A percentile compares a stretch with the other conserved stretches of the same genome.
Evolutionary conservation across 2,888 invertebrate species (phyloP).

Genomic region (Zhengitettix transpicula): DNA sequence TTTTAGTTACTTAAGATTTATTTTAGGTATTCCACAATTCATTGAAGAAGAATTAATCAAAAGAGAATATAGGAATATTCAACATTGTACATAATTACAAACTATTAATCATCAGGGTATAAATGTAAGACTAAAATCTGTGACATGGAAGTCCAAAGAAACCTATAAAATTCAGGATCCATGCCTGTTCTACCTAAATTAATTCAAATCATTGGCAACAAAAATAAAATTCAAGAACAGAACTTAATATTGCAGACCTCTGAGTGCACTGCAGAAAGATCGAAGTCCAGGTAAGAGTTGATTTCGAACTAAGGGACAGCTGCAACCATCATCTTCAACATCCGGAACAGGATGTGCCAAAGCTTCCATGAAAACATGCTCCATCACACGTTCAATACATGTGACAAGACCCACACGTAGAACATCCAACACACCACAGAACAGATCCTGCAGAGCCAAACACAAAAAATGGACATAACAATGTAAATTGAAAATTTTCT

Average conservation of each 20-base stretch:
- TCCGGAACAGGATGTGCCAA: slow-evolving; percentile 64
- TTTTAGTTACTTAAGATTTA: too few relatives aligned
- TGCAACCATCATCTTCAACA: slow-evolving; percentile 55
- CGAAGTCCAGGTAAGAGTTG: slow-evolving; percentile 65
- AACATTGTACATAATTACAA: too few relatives aligned
- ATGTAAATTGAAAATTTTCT: too few relatives aligned
- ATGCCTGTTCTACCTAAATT: not conserved
- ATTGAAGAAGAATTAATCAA: too few relatives aligned
- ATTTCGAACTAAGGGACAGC: slow-evolving; percentile 66
- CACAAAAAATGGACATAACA: too few relatives aligned
- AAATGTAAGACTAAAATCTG: too few relatives aligned
- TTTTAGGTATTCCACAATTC: too few relatives aligned
- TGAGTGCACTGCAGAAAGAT: slow-evolving; percentile 81
- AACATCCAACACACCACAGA: slow-evolving; percentile 64
- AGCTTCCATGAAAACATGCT: slow-evolving; percentile 81
- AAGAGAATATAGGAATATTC: too few relatives aligned
- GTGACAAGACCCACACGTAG: slow-evolving; percentile 65
- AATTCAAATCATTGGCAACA: not conserved
- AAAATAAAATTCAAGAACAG: not conserved
- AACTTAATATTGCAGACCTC: slow-evolving; percentile 32
- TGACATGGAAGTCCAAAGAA: too few relatives aligned
- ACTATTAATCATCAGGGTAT: too few relatives aligned
- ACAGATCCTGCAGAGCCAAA: slow-evolving; percentile 19
- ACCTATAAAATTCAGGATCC: too few relatives aligned
- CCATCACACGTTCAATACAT: slow-evolving; percentile 73